phyloP scores from a whole-genome alignment of 2,113 vertebrate genomes.

The Halichoerus grypus region DNA sequence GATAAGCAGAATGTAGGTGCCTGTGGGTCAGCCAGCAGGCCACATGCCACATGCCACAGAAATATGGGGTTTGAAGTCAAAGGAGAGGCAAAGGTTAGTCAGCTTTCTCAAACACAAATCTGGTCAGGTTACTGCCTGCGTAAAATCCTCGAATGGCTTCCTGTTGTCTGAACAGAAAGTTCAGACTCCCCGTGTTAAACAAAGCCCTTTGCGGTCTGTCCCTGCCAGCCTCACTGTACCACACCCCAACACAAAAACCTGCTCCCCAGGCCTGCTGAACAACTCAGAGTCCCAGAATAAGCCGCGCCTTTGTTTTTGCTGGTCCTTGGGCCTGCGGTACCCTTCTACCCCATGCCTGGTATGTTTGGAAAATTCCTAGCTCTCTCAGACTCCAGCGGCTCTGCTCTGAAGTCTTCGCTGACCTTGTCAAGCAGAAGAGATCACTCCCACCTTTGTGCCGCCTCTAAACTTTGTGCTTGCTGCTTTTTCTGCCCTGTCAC shows the following conservation, averaged over 20 bases:
- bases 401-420: neutral
- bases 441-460: neutral
- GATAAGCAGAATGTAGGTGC: neutral
- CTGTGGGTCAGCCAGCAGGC: neutral
- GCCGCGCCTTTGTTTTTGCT: conserved; percentile 22
- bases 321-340: neutral
- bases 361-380: conserved; percentile 26
- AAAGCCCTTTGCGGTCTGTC: neutral
- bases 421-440: neutral
- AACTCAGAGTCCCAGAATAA: neutral
- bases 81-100: neutral
- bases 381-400: neutral
- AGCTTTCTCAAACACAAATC: neutral
- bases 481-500: neutral
- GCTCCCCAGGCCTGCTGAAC: neutral
- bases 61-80: neutral
- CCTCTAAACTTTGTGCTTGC: neutral
- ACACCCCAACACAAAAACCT: neutral
- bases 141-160: conserved; percentile 41
- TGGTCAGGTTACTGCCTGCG: neutral
- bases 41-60: neutral
- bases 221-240: neutral
- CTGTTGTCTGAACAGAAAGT: neutral
- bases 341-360: neutral
- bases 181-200: neutral